Base-by-base conservation (phyloP, 2,113 vertebrate genomes). In the Aramus guarauna region DNA sequence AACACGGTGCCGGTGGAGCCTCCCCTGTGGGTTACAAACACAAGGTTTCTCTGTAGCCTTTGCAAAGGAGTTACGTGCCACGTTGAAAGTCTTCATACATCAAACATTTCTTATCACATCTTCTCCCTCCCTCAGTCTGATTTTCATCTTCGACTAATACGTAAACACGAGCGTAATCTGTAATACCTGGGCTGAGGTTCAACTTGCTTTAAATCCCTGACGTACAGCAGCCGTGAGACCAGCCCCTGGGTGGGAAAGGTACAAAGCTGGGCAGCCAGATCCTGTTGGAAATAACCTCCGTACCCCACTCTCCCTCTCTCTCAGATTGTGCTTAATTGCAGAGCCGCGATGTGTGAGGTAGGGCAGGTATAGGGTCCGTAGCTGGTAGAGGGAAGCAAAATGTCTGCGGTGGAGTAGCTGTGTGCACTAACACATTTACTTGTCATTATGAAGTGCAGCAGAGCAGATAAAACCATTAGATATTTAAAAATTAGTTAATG, bases 401-500 rank as follows among this genome's bases (percentile, higher is more conserved):
- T 11, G n/a, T 47, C 90, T 96, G 68, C 14, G 18, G 29, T 29
- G 53, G 86, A 68, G 60, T 32, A 55, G 56, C 88, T 85, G 45
- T 52, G 78, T 58, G 32, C 9, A 19, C 71, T 59, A 79, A 91
- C 91, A 85, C 90, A 69, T 96, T 97, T 87, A 92, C 94, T 97
- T 94, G 93, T 79, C 94, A 88, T 97, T 98, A 97, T 68, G 62
- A 86, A 97, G 94, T 87, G 94, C 97, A 94, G 84, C 93, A 90
- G 97, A 97, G 96, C 92, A 97, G 94, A 92, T 80, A 96, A 94
- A 92, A 91, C 91, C 84, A 90, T 88, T 69, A 96, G 92, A 73
- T 96, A 94, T 79, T 96, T 95, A 94, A 97, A 96, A 98, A 98
- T 95, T 90, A 97, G 95, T 95, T 96, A 97, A 96, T 97, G 94